Percentiles rank a stretch among this genome's conserved stretches.
Conservation (phyloP, 2,113 vertebrate species). For the Halichoeres trimaculatus region DNA sequence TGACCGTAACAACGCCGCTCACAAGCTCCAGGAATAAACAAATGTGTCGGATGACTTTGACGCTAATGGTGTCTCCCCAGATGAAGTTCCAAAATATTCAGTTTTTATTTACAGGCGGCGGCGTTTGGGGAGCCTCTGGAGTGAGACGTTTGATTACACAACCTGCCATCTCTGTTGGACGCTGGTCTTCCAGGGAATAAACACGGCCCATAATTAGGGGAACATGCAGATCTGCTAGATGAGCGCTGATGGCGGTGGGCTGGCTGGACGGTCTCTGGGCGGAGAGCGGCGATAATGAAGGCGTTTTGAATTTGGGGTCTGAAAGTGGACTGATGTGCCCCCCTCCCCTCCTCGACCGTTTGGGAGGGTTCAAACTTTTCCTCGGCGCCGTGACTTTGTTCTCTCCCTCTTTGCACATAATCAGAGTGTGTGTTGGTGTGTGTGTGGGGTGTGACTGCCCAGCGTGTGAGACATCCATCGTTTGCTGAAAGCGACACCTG, state of each 20-base stretch:
- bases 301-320: constrained; percentile 47
- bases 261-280: constrained; percentile 54
- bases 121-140: constrained; percentile 65
- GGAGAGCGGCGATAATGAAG: constrained; percentile 66
- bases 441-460: constrained; percentile 13
- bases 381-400: constrained; percentile 43
- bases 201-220: constrained; percentile 74
- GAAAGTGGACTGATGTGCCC: constrained; percentile 48
- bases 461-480: constrained; percentile 17
- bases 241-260: constrained; percentile 37
- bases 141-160: constrained; percentile 75
- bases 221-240: constrained; percentile 55
- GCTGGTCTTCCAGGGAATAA: constrained; percentile 71
- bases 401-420: background rate
- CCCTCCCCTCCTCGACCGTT: constrained; percentile 10
- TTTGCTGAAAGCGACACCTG: background rate
- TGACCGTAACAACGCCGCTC: constrained; percentile 14
- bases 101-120: constrained; percentile 64
- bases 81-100: constrained; percentile 65
- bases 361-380: constrained; percentile 29
- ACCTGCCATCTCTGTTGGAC: constrained; percentile 75
- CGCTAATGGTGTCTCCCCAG: constrained; percentile 69
- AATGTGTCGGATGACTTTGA: constrained; percentile 50
- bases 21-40: constrained; percentile 51
- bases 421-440: background rate